Evolutionary conservation across 1,140 invertebrate genomes (phyloP).

Genomic region (Magallana ariakensis): DNA sequence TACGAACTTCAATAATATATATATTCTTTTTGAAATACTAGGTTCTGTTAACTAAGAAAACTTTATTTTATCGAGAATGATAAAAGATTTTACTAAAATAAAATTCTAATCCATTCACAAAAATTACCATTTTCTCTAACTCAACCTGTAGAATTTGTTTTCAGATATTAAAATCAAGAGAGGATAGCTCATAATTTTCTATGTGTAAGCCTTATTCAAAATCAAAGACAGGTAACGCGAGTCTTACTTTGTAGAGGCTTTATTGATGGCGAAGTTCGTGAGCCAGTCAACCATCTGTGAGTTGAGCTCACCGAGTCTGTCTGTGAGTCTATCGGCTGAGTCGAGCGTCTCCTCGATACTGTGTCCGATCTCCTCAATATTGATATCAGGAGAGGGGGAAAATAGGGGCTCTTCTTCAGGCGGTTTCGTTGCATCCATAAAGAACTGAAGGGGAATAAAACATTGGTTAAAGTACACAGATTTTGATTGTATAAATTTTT

Average conservation of each 20-base stretch:
- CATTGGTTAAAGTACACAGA: conserved; percentile 60
- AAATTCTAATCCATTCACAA: too few relatives aligned
- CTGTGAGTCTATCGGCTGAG: conserved; percentile 70
- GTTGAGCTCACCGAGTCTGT: conserved; percentile 73
- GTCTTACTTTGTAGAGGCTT: conserved; percentile 73
- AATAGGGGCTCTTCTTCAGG: conserved; percentile 74
- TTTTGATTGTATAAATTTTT: conserved; percentile 53
- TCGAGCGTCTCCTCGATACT: conserved; percentile 73
- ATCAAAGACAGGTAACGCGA: neutral
- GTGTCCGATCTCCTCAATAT: conserved; percentile 72
- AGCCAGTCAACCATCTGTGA: conserved; percentile 76
- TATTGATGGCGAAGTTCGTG: conserved; percentile 71
- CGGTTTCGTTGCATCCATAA: conserved; percentile 73
- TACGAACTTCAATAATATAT: too few relatives aligned
- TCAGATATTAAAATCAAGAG: neutral
- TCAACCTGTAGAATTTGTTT: neutral
- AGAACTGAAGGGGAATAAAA: conserved; percentile 70
- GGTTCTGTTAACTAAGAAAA: too few relatives aligned
- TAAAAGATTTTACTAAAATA: too few relatives aligned
- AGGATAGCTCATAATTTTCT: neutral
- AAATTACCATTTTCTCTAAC: too few relatives aligned
- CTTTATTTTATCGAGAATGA: too few relatives aligned
- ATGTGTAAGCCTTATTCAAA: neutral
- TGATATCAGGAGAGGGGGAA: conserved; percentile 72
- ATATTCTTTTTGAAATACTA: too few relatives aligned